Evolutionary conservation across 2,888 invertebrate species (phyloP), one percentile per base, ranked within the genome.

Genomic region (Mythimna loreyi): DNA sequence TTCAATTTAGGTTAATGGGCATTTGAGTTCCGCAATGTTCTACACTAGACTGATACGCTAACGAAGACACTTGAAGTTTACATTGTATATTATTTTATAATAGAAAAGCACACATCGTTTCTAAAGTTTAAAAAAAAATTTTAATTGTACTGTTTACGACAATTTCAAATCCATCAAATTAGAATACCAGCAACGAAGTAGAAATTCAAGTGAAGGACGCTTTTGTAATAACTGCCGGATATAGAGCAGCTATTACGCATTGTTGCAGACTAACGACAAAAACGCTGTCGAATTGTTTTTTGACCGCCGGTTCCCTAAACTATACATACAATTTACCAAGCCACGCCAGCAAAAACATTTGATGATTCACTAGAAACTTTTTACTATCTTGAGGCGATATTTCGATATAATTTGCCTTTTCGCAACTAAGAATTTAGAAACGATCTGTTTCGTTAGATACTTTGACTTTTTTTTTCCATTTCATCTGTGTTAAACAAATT

Each of bases 1-100:
- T 87, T 88, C 83, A 92, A 93, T 92, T 92, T 91, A 87, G 92
- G 92, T 92, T 92, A 93, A 93, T 92, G 85, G 87, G 85, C 81
- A 85, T 87, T 87, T 78, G 80, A 88, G 89, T 91, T 91, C 87
- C 86, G 81, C 81, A 84, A 85, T 84, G 81, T 83, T 81, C 75
- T 72, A 69, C 73, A 72, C 59, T 71, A 72, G 63, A 66, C 61
- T 78, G 67, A 72, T 73, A 75, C 63, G 67, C 53, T 69, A 75
- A 77, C 67, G 67, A 68, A 75, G 64, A 28, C 43, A 65, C 68
- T 62, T 61, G 67, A 63, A 70, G 55, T 59, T 45, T 30, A 66
- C 62, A n/a, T 72, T 59, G 45, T 56, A 53, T 73, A 67, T 16
- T 47, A 69, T 57, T 58, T 58, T 6, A 30, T 49, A 82, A 63